Percentiles rank a stretch among this genome's conserved stretches.
Conservation (phyloP, 1,140 invertebrate genomes). For the Planococcus citri region DNA sequence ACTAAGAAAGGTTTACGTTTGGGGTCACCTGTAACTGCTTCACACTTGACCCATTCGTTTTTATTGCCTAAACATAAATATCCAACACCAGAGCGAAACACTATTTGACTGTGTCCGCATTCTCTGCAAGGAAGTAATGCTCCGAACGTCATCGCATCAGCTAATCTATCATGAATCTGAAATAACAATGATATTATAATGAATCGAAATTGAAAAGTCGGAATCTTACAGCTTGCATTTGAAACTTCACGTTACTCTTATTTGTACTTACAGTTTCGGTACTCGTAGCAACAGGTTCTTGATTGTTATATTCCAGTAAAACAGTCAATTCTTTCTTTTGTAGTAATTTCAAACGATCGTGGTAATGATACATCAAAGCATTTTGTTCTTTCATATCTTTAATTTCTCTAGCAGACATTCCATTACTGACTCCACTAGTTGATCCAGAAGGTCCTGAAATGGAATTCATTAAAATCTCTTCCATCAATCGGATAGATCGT, state of each 20-base stretch:
- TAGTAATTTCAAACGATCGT: slow-evolving; percentile 43
- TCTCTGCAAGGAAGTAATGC: slow-evolving; percentile 59
- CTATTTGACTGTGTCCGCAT: slow-evolving; percentile 62
- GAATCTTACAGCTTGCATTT: neutral
- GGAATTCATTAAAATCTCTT: no score
- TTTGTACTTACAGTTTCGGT: slow-evolving; percentile 13
- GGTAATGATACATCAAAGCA: slow-evolving; percentile 51
- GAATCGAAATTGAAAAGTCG: no score
- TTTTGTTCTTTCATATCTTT: slow-evolving; percentile 26
- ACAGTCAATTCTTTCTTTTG: slow-evolving; percentile 44
- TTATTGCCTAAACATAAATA: slow-evolving; percentile 71
- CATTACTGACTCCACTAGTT: slow-evolving; percentile 15
- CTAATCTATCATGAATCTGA: slow-evolving; percentile 60
- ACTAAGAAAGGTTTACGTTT: slow-evolving; percentile 59
- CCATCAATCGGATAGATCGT: no score
- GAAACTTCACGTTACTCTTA: no score
- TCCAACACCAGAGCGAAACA: slow-evolving; percentile 52
- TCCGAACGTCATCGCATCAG: slow-evolving; percentile 82
- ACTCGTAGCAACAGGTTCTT: slow-evolving; percentile 48
- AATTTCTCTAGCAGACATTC: slow-evolving; percentile 5
- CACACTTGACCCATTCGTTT: slow-evolving; percentile 85
- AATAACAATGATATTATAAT: slow-evolving; percentile 29
- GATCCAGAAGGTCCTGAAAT: neutral
- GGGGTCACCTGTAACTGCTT: slow-evolving; percentile 56
- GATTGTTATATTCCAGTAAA: slow-evolving; percentile 59